Conservation (phyloP, 1,140 invertebrate genomes). For the Lepidotrigona ventralis region DNA sequence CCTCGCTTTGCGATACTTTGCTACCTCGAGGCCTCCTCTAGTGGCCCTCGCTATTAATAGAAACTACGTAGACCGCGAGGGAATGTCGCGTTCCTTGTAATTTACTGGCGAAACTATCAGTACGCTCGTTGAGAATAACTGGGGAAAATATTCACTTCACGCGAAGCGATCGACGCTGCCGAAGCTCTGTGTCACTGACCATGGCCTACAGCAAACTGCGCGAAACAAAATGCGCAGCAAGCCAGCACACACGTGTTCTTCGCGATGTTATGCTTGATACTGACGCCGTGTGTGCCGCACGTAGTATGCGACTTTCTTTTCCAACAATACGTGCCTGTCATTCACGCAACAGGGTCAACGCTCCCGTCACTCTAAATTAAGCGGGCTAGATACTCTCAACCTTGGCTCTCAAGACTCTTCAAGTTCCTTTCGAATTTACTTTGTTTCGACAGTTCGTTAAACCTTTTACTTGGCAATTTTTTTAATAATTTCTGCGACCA, state of each 20-base stretch:
- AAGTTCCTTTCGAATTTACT: no score
- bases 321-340: background rate
- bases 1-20: background rate
- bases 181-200: background rate
- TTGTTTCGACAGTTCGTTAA: no score
- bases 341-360: background rate
- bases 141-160: background rate
- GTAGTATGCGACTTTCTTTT: background rate
- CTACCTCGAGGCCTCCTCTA: background rate
- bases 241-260: background rate
- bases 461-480: no score
- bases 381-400: no score
- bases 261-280: background rate
- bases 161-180: background rate
- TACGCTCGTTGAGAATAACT: background rate
- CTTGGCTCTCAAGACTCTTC: background rate
- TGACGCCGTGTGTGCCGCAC: background rate
- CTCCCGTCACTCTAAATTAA: no score
- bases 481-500: no score
- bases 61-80: background rate
- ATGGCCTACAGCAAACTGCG: slow-evolving; percentile 10
- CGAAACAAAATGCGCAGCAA: background rate
- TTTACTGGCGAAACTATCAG: background rate
- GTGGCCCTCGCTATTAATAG: background rate
- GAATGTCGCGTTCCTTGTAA: no score